Conservation (phyloP, 2,797 vertebrate genomes). For the Oceanodroma leucorhoa region DNA sequence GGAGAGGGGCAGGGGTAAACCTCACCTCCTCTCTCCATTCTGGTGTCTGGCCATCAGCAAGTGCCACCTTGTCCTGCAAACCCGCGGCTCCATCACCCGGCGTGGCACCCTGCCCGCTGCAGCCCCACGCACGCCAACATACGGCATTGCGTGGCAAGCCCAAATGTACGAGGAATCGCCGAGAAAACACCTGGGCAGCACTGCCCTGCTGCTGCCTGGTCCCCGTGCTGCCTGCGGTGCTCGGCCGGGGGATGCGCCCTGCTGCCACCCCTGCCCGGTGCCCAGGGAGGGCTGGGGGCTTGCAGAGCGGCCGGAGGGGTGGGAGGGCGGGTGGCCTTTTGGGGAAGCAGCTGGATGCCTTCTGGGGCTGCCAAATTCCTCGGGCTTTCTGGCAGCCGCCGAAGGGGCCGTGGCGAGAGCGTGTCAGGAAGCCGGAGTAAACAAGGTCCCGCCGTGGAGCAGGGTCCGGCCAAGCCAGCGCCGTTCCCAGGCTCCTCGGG, state of each 20-base stretch:
- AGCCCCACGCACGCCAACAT: rapidly evolving
- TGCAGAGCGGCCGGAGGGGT: neutral
- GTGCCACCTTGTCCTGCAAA: rapidly evolving
- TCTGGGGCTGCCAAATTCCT: neutral
- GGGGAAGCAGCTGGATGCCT: neutral
- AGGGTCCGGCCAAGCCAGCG: neutral
- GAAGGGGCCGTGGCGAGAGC: neutral
- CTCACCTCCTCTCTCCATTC: neutral
- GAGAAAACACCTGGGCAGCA: rapidly evolving
- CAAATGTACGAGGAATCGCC: rapidly evolving
- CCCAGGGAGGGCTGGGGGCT: neutral
- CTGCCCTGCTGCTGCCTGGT: neutral
- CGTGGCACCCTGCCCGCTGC: rapidly evolving
- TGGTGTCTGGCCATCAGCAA: rapidly evolving
- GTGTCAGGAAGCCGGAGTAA: neutral
- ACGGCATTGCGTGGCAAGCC: rapidly evolving
- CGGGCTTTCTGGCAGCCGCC: neutral
- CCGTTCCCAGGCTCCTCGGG: neutral
- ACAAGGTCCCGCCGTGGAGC: neutral
- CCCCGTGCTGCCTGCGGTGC: neutral
- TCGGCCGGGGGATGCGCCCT: neutral
- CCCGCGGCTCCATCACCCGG: neutral
- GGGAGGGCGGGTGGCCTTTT: neutral
- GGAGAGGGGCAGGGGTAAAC: neutral
- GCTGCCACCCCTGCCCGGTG: neutral